Evolutionary conservation across 2,797 vertebrate species (phyloP).

Genomic region (Acanthis flammea): DNA sequence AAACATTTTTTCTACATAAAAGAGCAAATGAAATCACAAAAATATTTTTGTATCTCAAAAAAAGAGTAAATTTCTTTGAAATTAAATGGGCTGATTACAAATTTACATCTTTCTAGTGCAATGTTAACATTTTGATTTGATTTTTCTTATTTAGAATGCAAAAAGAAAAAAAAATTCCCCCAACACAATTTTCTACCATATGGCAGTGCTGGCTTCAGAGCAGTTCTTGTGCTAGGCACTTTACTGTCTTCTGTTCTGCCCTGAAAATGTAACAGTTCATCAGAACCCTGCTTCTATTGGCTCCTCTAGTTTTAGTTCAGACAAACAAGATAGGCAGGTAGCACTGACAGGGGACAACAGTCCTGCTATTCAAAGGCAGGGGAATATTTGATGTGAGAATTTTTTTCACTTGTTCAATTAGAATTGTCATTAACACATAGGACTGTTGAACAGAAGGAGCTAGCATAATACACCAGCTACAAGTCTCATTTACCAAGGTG

Average conservation of each 20-base stretch:
- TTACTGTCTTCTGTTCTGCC: background rate
- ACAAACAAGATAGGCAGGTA: background rate
- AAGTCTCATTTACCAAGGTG: background rate
- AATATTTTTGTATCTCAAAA: background rate
- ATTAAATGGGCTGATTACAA: background rate
- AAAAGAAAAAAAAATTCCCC: background rate
- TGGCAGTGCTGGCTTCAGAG: background rate
- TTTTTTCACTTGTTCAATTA: background rate
- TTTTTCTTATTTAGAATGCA: background rate
- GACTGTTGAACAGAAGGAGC: background rate
- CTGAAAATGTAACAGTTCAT: background rate
- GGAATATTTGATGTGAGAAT: background rate
- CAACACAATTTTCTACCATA: background rate
- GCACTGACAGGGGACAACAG: background rate
- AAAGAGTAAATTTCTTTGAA: background rate
- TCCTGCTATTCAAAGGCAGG: background rate
- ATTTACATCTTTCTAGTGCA: background rate
- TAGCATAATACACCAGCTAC: background rate
- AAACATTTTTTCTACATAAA: background rate
- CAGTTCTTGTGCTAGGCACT: background rate
- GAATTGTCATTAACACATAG: background rate
- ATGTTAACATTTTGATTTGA: background rate
- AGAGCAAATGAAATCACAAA: background rate
- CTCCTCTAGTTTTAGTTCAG: background rate
- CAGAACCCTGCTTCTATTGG: background rate